These are phyloP conservation scores for Zaprionus camerounensis DNA, from an alignment of 1,140 invertebrate species.

Conservation along the genomic window DNA sequence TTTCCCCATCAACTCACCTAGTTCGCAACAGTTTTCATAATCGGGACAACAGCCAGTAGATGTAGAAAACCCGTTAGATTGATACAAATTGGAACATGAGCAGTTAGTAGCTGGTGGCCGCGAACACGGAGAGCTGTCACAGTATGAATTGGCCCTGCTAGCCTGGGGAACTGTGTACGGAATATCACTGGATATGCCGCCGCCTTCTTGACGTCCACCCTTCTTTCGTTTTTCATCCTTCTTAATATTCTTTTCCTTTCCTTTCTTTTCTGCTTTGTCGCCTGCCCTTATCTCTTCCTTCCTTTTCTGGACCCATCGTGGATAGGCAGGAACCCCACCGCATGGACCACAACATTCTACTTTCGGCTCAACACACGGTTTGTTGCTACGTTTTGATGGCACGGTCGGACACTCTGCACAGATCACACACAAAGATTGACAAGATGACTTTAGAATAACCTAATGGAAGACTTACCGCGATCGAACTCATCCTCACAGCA, in stretches of 20 bases:
- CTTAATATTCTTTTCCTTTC: background rate
- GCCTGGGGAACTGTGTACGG: background rate
- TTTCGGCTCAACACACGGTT: slow-evolving; percentile 52
- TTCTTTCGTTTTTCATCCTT: slow-evolving; percentile 35
- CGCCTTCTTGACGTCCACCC: slow-evolving; percentile 51
- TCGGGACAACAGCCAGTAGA: slow-evolving; percentile 39
- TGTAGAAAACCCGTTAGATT: background rate
- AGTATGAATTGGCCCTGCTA: background rate
- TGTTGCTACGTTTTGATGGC: slow-evolving; percentile 35
- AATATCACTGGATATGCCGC: slow-evolving; percentile 9
- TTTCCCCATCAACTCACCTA: slow-evolving; percentile 31
- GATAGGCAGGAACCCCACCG: slow-evolving; percentile 40
- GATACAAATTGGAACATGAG: background rate
- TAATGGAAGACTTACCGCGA: slow-evolving; percentile 44
- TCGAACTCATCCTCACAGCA: slow-evolving; percentile 75
- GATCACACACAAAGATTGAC: background rate
- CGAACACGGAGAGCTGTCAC: background rate
- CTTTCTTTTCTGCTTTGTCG: background rate
- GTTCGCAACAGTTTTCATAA: slow-evolving; percentile 52
- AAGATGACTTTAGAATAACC: background rate
- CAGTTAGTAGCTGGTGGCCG: background rate
- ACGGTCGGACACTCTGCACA: slow-evolving; percentile 63
- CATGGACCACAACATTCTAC: slow-evolving; percentile 64
- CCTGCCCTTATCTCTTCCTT: slow-evolving; percentile 7
- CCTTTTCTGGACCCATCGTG: slow-evolving; percentile 30